Base-by-base conservation (phyloP, 2,888 invertebrate species). In the Chromoteleia sp. region DNA sequence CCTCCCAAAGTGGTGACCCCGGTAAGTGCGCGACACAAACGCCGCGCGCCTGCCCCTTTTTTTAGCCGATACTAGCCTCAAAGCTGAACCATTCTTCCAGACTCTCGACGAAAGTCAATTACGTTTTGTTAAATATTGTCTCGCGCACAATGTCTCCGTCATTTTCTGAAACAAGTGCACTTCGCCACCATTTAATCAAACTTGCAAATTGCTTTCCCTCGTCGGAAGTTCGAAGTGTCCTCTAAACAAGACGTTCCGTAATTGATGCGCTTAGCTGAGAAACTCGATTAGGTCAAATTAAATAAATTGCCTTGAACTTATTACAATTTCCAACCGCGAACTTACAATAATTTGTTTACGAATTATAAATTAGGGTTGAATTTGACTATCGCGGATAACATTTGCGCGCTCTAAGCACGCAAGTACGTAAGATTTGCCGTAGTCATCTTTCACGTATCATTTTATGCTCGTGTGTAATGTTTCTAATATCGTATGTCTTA, bases 1-100 rank as follows among this genome's bases (percentile, higher is more conserved):
- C n/a, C n/a, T n/a, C n/a, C n/a, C 10, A 71, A 70, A 58, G 58
- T 30, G 15, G 70, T 12, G 21, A 33, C 54, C 25, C 54, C 25
- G 7, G 52, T 15, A 17, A 74, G 33, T 19, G 54, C 19, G 43
- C 45, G 63, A 54, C 61, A 74, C 41, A 74, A 65, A 45, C 45
- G 54, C 63, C 58, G 48, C 41, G 67, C 17, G 25, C 52, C 58
- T 71, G 71, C 59, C 39, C 50, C n/a, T n/a, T 50, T 71, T 71
- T 68, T 71, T 50, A 59, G 39, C 58, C 10, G 59, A 71, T 68
- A 30, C 43, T 15, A 29, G 54, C 43, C 43, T 54, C 10, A 19
- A 56, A 68, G 19, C 41, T 30, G 67, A 39, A 56, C 54, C 41
- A 54, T 68, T 54, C 43, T 61, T 39, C 14, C 0, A n/a, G n/a